These are phyloP conservation scores for Eledona agricola DNA, from an alignment of 2,888 invertebrate species.

Conservation along the genomic window DNA sequence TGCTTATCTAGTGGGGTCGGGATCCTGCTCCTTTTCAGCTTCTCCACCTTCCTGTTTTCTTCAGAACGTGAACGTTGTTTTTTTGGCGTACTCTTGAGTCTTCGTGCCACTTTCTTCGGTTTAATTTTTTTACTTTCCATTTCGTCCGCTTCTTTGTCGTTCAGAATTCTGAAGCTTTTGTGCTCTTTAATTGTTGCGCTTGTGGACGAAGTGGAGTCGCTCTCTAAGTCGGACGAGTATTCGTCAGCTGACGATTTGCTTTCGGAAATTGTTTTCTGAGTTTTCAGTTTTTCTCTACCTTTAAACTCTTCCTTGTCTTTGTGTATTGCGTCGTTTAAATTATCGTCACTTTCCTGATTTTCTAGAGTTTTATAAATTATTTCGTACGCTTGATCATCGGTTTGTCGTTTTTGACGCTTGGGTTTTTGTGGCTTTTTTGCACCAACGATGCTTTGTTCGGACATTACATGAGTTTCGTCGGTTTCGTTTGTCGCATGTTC, in stretches of 20 bases:
- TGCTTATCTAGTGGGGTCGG: conserved; percentile 51
- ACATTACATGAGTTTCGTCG: too few relatives aligned
- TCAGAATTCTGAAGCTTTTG: conserved; percentile 59
- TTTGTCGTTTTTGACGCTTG: conserved; percentile 19
- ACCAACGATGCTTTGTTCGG: too few relatives aligned
- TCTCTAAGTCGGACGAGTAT: conserved; percentile 32
- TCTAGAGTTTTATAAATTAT: conserved; percentile 27
- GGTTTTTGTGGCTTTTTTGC: conserved; percentile 20
- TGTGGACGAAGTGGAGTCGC: conserved; percentile 34
- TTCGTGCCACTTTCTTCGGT: conserved; percentile 30
- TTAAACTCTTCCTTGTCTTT: conserved; percentile 9
- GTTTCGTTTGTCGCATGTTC: neutral
- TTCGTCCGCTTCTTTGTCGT: conserved; percentile 48
- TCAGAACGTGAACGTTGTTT: conserved; percentile 51
- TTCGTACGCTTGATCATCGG: conserved; percentile 32
- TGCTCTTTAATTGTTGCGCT: conserved; percentile 44
- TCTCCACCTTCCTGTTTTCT: conserved; percentile 44
- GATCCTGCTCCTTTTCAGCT: conserved; percentile 51
- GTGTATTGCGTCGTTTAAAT: conserved; percentile 4
- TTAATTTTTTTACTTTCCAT: conserved; percentile 39
- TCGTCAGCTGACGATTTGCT: conserved; percentile 40
- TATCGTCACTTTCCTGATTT: conserved; percentile 18
- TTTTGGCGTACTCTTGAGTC: conserved; percentile 26
- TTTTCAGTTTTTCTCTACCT: conserved; percentile 6
- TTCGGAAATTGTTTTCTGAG: conserved; percentile 18